Base-by-base conservation (phyloP, 2,888 invertebrate genomes). In the Pelosia muscerda region DNA sequence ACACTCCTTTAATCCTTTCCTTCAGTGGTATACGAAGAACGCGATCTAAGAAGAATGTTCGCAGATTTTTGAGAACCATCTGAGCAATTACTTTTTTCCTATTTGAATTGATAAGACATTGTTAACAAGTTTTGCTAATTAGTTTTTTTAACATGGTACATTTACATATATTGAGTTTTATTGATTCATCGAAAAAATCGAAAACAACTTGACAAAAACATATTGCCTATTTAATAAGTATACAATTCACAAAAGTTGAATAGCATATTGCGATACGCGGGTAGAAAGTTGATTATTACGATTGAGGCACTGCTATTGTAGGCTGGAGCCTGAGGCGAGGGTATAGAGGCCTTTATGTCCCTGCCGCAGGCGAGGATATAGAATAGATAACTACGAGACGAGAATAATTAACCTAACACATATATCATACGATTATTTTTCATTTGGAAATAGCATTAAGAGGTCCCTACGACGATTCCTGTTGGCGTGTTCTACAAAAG, bases 271-370 rank as follows among this genome's bases (percentile, higher is more conserved):
- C 55, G 55, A 55, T 19, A 55, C 55, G 55, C 55, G 55, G 13
- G 55, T 26, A 10, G 55, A 55, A 58, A 58, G 58, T 58, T 58
- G 31, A 58, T 58, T 31, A 55, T 55, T 55, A 2, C 55, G 13
- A 15, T 55, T 55, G 55, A 55, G 15, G 15, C 26, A 8, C 15
- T 55, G 55, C 55, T 55, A 54, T 54, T 54, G 23, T 54, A 54
- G 15, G 55, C 6, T 15, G 15, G 15, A 55, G 23, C 55, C 23
- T 13, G 13, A 25, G 55, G 55, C 55, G 55, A 49, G 19, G 49
- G 55, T 11, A 15, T 23, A 25, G 26, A 55, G 55, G 26, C 23
- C 26, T 55, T 25, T 26, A 15, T 25, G 15, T 25, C 25, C 23
- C 8, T 6, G 55, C 55, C 55, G 55, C 25, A 25, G 25, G 55